Conservation (phyloP, 53 echinoderm and acorn worm species). For the Holothuria leucospilota region DNA sequence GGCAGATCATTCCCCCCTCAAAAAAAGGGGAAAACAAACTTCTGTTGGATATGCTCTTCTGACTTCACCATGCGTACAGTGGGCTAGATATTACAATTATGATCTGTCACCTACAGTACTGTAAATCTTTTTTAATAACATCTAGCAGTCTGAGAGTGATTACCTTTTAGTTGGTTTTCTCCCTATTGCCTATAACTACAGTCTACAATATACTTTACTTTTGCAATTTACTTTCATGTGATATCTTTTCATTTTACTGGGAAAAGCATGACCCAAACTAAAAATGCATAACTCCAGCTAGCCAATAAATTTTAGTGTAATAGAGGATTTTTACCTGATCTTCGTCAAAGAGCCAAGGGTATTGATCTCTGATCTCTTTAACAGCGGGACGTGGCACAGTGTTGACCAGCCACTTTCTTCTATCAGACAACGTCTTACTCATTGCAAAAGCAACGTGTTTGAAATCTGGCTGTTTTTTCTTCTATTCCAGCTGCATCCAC, state of each 20-base stretch:
- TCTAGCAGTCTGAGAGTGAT: too few species aligned
- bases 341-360: constrained; percentile 22
- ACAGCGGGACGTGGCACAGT: background rate
- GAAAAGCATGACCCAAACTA: background rate
- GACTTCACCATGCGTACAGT: too few species aligned
- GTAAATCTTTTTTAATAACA: too few species aligned
- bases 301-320: background rate
- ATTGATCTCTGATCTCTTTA: background rate
- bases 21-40: too few species aligned
- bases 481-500: background rate
- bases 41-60: too few species aligned
- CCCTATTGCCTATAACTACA: too few species aligned
- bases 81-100: too few species aligned
- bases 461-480: background rate
- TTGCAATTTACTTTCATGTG: background rate
- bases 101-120: too few species aligned
- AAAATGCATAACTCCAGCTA: constrained; percentile 4
- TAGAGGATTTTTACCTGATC: constrained; percentile 2
- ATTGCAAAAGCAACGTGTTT: background rate
- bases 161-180: too few species aligned
- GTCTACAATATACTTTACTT: too few species aligned
- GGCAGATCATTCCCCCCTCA: too few species aligned
- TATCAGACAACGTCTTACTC: background rate
- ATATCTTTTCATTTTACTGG: background rate
- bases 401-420: background rate